Evolutionary conservation across 2,113 vertebrate genomes (phyloP).

Genomic region (Petromus typicus): DNA sequence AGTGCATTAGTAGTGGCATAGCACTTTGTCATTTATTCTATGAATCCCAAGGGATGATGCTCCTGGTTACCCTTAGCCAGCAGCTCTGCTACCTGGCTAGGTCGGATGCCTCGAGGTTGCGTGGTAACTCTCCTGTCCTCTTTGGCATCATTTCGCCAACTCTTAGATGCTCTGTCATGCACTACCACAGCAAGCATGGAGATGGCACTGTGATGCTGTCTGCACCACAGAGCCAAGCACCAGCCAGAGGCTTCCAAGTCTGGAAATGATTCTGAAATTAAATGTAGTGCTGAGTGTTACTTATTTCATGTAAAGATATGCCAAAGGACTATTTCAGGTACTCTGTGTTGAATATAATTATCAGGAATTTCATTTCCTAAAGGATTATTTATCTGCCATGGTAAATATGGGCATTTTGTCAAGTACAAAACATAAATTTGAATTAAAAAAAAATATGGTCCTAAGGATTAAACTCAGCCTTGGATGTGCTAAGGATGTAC

Average conservation of each 20-base stretch:
- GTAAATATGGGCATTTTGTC: conserved; percentile 6
- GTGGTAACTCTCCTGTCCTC: background rate
- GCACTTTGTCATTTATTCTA: background rate
- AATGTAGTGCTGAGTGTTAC: background rate
- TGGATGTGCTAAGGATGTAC: background rate
- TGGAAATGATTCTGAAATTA: conserved; percentile 17
- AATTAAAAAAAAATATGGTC: background rate
- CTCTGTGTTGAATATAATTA: background rate
- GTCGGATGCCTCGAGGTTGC: conserved; percentile 29
- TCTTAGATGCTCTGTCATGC: background rate
- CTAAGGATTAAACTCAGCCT: background rate
- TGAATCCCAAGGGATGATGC: background rate
- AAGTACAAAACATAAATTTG: conserved; percentile 16
- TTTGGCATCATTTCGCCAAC: background rate
- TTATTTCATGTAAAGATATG: conserved; percentile 25
- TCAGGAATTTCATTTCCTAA: conserved; percentile 44
- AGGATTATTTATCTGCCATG: conserved; percentile 12
- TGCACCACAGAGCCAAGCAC: background rate
- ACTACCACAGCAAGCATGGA: conserved; percentile 7
- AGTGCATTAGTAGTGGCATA: background rate
- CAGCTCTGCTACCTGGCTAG: background rate
- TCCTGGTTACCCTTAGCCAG: background rate
- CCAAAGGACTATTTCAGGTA: background rate
- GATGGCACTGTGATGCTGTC: background rate
- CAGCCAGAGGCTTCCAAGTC: background rate